phyloP scores from a whole-genome alignment of 2,797 vertebrate genomes.

The Bufotes viridis region DNA sequence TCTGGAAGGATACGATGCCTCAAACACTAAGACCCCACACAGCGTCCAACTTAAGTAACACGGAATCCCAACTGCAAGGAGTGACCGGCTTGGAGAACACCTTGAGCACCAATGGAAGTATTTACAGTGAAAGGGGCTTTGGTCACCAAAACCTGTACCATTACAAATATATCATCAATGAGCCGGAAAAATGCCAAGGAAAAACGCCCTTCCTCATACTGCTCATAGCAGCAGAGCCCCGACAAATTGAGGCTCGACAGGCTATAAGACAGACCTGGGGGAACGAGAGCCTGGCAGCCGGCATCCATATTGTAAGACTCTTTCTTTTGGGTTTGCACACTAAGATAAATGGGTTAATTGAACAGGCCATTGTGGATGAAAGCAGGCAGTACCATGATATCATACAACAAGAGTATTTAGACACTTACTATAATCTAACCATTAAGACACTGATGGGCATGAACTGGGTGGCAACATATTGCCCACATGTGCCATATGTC shows the following conservation, averaged over 20 bases:
- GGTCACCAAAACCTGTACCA: conserved; percentile 74
- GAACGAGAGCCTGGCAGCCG: conserved; percentile 84
- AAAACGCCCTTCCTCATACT: conserved; percentile 86
- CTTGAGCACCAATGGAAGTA: conserved; percentile 79
- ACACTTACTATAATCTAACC: conserved; percentile 95
- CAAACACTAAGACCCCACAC: conserved; percentile 73
- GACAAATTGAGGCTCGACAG: conserved; percentile 87
- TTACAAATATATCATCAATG: conserved; percentile 88
- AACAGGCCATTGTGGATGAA: conserved; percentile 84
- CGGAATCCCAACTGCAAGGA: conserved; percentile 73
- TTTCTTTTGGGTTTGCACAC: conserved; percentile 87
- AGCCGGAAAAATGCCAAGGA: conserved; percentile 85
- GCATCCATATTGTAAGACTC: conserved; percentile 80
- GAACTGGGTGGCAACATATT: conserved; percentile 93
- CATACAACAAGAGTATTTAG: conserved; percentile 93
- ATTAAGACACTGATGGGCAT: conserved; percentile 98
- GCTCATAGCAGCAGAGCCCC: conserved; percentile 88
- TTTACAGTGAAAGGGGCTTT: conserved; percentile 77
- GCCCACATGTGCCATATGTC: conserved; percentile 84
- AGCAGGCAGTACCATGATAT: conserved; percentile 87
- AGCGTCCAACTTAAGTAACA: conserved; percentile 76
- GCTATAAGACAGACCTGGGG: conserved; percentile 97
- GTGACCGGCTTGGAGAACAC: conserved; percentile 76
- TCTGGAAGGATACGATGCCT: conserved; percentile 79
- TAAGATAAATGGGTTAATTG: conserved; percentile 78